Evolutionary conservation across 2,113 vertebrate species (phyloP), one percentile per base, ranked within the genome.

Genomic region (Caloenas nicobarica): DNA sequence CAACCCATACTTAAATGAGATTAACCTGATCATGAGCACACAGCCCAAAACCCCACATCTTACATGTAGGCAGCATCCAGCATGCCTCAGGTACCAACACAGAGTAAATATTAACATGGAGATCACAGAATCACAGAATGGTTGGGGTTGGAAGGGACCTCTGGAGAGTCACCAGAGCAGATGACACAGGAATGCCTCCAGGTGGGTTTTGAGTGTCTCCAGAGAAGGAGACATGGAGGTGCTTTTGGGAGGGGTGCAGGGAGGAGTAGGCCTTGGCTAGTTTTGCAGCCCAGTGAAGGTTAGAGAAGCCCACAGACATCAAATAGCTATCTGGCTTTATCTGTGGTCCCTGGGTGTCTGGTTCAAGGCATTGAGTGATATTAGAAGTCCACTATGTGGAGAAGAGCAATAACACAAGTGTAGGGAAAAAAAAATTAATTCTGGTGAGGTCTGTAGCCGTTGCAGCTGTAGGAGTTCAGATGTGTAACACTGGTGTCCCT

Each of bases 1-100:
- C 38, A 57, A 16, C 26, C 13, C 34, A 10, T 13, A 18, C 10
- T 31, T 51, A 33, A 73, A 73, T 3, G 9, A 44, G 65, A 53
- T 40, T 26, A 54, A 44, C 8, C 40, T 42, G 23, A 36, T 26
- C 14, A 26, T 19, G 21, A 74, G 2, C 2, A 23, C 0, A 2
- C 11, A 79, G 60, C 8, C 7, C 4, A 25, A 81, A 50, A 18
- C 7, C 31, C 31, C 17, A 15, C 29, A 53, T 16, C 12, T 66
- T 48, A 15, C 29, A 33, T 9, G 16, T 1, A 33, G 24, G 13
- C n/a, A 57, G 21, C 18, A 29, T 31, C 25, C 31, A 60, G 48
- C 24, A 23, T 42, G 46, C 28, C 0, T 1, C 34, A 38, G 18
- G 25, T 34, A 71, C n/a, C 57, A 72, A 26, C 62, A 46, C 31